A percentile compares a stretch with the other conserved stretches of the same genome.
Evolutionary conservation across 2,888 invertebrate genomes (phyloP).

Genomic region (Oxyscelio sp.): DNA sequence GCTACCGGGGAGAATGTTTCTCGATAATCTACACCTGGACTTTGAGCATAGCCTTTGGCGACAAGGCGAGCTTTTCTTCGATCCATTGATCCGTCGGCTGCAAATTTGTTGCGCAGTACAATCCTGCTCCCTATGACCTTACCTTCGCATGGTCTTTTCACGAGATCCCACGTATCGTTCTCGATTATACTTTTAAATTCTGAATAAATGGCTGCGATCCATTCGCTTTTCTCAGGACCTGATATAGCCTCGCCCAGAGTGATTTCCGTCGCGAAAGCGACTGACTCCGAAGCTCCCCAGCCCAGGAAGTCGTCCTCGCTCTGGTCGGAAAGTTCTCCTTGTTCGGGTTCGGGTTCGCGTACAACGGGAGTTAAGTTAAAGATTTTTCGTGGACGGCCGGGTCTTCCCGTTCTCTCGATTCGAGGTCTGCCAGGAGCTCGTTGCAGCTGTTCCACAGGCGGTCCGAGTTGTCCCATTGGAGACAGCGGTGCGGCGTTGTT

Average conservation of each 20-base stretch:
- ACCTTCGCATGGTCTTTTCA: constrained; percentile 37
- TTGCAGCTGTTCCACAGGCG: background rate
- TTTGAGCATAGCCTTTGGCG: constrained; percentile 5
- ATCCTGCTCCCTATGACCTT: constrained; percentile 34
- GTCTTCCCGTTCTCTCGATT: background rate
- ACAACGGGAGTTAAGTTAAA: background rate
- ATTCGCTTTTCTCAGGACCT: constrained; percentile 48
- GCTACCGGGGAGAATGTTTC: background rate
- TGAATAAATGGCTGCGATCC: constrained; percentile 44
- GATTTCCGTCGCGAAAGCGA: constrained; percentile 15
- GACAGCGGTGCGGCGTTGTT: background rate
- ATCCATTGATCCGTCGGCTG: background rate
- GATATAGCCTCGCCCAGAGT: constrained; percentile 33
- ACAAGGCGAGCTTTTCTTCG: constrained; percentile 25
- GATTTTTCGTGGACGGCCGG: background rate
- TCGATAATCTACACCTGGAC: constrained; percentile 17
- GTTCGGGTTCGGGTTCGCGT: background rate
- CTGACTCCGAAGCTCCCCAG: background rate
- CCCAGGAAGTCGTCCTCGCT: constrained; percentile 14
- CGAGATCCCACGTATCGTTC: constrained; percentile 63
- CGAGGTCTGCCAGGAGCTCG: constrained; percentile 1
- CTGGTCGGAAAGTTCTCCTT: background rate
- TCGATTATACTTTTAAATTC: constrained; percentile 45
- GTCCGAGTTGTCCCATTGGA: background rate
- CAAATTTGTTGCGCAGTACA: constrained; percentile 19